These are phyloP conservation scores for Leptinotarsa undecemlineata DNA, from an alignment of 1,140 invertebrate species.

Conservation along the genomic window DNA sequence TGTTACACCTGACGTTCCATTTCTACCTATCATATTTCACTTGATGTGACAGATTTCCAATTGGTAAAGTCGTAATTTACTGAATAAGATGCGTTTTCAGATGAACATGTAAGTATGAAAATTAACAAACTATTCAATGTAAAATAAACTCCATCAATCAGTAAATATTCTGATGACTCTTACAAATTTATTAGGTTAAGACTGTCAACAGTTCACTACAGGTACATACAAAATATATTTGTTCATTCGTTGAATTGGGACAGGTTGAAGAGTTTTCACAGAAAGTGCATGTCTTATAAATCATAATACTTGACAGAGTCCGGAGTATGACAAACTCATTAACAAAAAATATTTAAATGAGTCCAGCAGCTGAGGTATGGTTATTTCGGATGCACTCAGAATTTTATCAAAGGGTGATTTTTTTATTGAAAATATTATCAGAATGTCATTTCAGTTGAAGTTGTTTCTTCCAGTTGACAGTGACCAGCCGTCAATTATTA, in stretches of 20 bases:
- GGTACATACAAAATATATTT: neutral
- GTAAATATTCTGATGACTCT: neutral
- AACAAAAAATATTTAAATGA: neutral
- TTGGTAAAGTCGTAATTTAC: too few relatives aligned
- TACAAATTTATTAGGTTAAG: slow-evolving; percentile 1
- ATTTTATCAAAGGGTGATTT: neutral
- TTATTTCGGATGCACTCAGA: neutral
- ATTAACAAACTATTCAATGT: too few relatives aligned
- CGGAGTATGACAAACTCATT: neutral
- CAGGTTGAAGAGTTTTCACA: neutral
- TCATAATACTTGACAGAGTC: neutral
- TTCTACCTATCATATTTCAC: too few relatives aligned
- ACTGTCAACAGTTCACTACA: slow-evolving; percentile 5
- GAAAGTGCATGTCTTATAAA: neutral
- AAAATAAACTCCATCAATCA: too few relatives aligned
- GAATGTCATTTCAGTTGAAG: neutral
- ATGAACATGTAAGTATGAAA: too few relatives aligned
- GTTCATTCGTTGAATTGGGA: neutral
- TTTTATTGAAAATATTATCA: neutral
- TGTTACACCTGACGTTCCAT: too few relatives aligned
- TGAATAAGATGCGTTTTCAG: too few relatives aligned
- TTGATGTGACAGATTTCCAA: too few relatives aligned
- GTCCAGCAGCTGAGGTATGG: neutral
- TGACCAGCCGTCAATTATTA: slow-evolving; percentile 21
- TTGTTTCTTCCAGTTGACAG: slow-evolving; percentile 10